Conservation (phyloP, 2,113 vertebrate genomes). For the Felis chaus region DNA sequence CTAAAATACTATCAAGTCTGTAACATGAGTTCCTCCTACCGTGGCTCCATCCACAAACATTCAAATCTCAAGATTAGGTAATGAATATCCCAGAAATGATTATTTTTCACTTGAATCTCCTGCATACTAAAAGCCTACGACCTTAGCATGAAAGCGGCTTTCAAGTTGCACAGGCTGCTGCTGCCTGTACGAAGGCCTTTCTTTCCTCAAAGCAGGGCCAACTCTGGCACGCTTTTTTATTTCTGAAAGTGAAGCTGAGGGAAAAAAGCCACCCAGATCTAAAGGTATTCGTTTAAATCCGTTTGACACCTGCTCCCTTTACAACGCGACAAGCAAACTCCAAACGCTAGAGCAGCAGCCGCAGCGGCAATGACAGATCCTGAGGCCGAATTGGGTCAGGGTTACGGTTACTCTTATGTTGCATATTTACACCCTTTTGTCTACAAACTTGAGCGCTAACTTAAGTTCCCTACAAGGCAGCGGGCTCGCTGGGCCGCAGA, state of each 20-base stretch:
- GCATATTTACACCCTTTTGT: conserved; percentile 35
- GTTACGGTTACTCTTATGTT: background rate
- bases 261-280: background rate
- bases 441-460: conserved; percentile 61
- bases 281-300: background rate
- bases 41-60: background rate
- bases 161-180: background rate
- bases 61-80: background rate
- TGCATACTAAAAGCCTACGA: background rate
- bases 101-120: background rate
- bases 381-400: conserved; percentile 26
- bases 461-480: background rate
- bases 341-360: background rate
- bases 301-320: conserved; percentile 46
- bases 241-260: background rate
- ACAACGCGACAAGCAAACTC: background rate
- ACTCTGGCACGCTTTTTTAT: background rate
- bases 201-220: background rate
- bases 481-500: background rate
- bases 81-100: background rate
- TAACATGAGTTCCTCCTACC: background rate
- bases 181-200: background rate
- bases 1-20: background rate
- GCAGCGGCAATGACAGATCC: background rate
- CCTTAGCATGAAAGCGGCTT: background rate